Evolutionary conservation across 2,888 invertebrate species (phyloP).

Genomic region (Psylliodes chrysocephalus): DNA sequence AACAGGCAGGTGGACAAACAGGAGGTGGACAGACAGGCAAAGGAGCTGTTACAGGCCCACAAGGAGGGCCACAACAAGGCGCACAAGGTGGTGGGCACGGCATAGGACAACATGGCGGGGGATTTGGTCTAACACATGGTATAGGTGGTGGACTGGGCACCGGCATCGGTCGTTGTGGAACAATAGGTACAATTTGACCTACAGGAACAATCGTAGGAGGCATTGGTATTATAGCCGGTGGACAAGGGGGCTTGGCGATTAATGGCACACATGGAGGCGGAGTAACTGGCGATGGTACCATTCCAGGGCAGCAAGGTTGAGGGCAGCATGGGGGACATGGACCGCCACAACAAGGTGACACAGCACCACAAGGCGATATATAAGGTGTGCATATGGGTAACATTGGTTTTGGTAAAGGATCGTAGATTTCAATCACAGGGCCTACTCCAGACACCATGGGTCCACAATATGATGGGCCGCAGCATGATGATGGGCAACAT

Average conservation of each 20-base stretch:
- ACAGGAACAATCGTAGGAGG: conserved; percentile 8
- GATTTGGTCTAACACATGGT: not conserved
- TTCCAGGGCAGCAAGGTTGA: conserved; percentile 40
- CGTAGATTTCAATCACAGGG: conserved; percentile 66
- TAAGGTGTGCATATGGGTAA: conserved; percentile 65
- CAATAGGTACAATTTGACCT: conserved; percentile 1
- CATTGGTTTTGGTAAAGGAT: conserved; percentile 69
- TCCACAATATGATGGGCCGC: not conserved
- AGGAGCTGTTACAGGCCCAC: not conserved
- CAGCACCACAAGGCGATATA: conserved; percentile 13
- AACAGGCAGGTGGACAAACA: conserved; percentile 12
- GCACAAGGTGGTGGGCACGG: not conserved
- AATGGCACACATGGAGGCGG: conserved; percentile 52
- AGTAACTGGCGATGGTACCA: conserved; percentile 32
- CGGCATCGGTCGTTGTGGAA: conserved; percentile 10
- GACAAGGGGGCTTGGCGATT: conserved; percentile 54
- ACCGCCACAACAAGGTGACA: conserved; percentile 34
- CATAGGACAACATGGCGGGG: not conserved
- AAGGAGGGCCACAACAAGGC: not conserved
- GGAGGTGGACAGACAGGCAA: not conserved
- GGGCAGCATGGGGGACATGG: not conserved
- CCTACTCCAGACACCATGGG: conserved; percentile 45
- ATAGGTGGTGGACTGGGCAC: conserved; percentile 6
- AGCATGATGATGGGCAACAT: conserved; percentile 33
- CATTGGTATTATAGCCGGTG: conserved; percentile 40